Evolutionary conservation across 1,140 invertebrate species (phyloP), one percentile per base, ranked within the genome.

Genomic region (Leptoteleia sp.): DNA sequence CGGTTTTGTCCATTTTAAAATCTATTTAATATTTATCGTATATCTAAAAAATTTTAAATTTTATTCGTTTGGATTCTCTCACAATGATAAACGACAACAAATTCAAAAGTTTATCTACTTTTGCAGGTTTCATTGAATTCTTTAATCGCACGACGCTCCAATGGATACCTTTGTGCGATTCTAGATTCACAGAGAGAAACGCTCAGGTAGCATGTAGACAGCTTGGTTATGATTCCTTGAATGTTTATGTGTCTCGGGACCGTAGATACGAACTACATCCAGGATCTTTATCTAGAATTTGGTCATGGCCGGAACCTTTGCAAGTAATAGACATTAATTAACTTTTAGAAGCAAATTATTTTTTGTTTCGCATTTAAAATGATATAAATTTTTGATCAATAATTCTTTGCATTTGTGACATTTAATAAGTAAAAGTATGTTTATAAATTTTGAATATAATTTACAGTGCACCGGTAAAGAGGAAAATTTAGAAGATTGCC

Each of bases 121-220:
- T 73, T 57, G 4, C 3, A 85, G 83, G 88, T 29, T 99, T 99
- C 83, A 87, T 99, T 25, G 96, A 99, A 89, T 94, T 98, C 80
- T 99, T 96, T 85, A 99, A 99, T 87, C 91, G 90, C 54, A 99
- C 98, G 3, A 98, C 97, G 0, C 88, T 96, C 6, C 97, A 99
- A 85, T 99, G 97, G 97, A 95, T 98, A 31, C 96, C 98, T 0
- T 93, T 99, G 84, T 99, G 99, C 89, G 98, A 99, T 90, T 91
- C 92, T 43, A 91, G 97, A 57, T 99, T 99, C 85, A 98, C 96
- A 0, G 96, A 98, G 85, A 91, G 96, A 82, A 98, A 98, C 87
- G 96, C 96, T 1, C 94, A 97, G 91, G 97, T 99, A 0, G 96
- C 98, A 0, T 99, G 98, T 84, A 91, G 95, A 13, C 96, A 99